These are phyloP conservation scores for Aricia artaxerxes DNA, from an alignment of 2,888 invertebrate species.

Conservation along the genomic window DNA sequence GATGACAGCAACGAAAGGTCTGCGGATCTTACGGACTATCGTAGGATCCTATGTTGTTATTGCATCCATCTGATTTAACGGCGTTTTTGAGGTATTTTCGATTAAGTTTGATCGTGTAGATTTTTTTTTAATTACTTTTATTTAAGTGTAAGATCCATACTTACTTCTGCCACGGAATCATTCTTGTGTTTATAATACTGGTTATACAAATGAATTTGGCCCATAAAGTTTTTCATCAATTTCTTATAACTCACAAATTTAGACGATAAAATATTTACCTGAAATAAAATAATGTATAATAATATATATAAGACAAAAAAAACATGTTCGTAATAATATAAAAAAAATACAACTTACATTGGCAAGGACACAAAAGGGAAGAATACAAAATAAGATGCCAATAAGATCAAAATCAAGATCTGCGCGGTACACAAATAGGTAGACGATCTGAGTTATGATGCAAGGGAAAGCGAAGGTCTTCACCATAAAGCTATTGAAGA, in stretches of 20 bases:
- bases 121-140: no score
- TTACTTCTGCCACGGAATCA: slow-evolving; percentile 36
- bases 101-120: no score
- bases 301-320: background rate
- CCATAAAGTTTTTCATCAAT: slow-evolving; percentile 37
- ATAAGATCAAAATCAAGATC: slow-evolving; percentile 37
- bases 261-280: slow-evolving; percentile 40
- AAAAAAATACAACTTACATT: slow-evolving; percentile 38
- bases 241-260: slow-evolving; percentile 34
- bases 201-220: slow-evolving; percentile 40
- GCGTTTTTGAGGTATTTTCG: no score
- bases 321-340: background rate
- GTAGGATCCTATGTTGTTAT: no score
- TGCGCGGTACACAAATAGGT: slow-evolving; percentile 36
- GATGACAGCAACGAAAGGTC: no score
- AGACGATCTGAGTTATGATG: slow-evolving; percentile 35
- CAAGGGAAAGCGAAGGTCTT: background rate
- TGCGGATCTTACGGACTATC: no score
- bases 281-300: background rate
- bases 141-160: background rate
- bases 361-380: slow-evolving; percentile 37
- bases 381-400: slow-evolving; percentile 36
- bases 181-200: slow-evolving; percentile 32
- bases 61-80: no score
- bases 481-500: background rate